A percentile compares a stretch with the other conserved stretches of the same genome.
Evolutionary conservation across 2,113 vertebrate genomes (phyloP).

Genomic region (Periophthalmodon schlosseri): DNA sequence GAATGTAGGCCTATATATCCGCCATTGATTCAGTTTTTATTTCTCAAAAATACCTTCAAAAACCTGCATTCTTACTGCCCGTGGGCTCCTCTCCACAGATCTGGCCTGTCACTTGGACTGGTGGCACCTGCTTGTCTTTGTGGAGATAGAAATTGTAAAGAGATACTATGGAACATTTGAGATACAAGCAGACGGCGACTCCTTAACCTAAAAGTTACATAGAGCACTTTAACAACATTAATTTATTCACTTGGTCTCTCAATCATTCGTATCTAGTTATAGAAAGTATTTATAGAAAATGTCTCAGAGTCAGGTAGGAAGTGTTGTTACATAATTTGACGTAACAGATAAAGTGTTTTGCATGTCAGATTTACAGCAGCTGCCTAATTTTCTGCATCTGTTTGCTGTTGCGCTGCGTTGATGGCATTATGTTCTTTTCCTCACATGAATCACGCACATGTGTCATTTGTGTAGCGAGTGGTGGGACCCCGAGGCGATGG

Average conservation of each 20-base stretch:
- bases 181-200: too few species aligned
- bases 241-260: too few species aligned
- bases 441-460: slow-evolving; percentile 48
- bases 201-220: too few species aligned
- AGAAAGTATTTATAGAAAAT: neutral
- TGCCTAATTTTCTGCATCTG: slow-evolving; percentile 21
- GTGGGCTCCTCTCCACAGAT: too few species aligned
- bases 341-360: slow-evolving; percentile 11
- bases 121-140: too few species aligned
- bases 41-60: too few species aligned
- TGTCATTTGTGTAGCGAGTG: slow-evolving; percentile 41
- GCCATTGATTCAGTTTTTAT: too few species aligned
- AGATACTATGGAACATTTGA: too few species aligned
- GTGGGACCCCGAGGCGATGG: slow-evolving; percentile 11
- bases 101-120: too few species aligned
- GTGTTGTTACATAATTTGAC: slow-evolving; percentile 37
- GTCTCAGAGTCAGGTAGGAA: neutral
- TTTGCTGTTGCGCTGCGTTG: slow-evolving; percentile 15
- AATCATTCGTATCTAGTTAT: neutral
- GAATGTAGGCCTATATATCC: too few species aligned
- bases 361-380: slow-evolving; percentile 24
- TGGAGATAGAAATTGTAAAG: too few species aligned
- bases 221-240: neutral
- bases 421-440: slow-evolving; percentile 30
- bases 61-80: too few species aligned